Evolutionary conservation across 2,888 invertebrate species (phyloP).

Genomic region (Glyphotaelius pellucidus): DNA sequence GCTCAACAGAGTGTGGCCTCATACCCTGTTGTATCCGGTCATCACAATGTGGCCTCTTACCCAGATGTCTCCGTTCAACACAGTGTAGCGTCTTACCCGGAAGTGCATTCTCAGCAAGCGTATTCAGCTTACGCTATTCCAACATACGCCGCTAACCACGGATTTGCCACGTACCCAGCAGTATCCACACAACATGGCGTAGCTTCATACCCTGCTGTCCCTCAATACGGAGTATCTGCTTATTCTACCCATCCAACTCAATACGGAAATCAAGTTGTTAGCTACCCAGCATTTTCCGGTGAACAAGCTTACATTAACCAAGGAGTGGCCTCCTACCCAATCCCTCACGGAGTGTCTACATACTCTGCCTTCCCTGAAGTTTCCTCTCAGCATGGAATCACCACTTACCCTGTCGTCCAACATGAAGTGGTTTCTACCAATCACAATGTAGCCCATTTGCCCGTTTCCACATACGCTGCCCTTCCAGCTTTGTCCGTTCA

Average conservation of each 20-base stretch:
- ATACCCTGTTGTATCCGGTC: not conserved
- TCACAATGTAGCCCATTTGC: no score
- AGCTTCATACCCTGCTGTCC: slow-evolving; percentile 66
- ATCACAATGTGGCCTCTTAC: slow-evolving; percentile 61
- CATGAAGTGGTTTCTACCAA: not conserved
- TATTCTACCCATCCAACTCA: slow-evolving; percentile 62
- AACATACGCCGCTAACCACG: not conserved
- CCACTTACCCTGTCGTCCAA: not conserved
- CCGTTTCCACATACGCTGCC: not conserved
- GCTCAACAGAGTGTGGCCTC: not conserved
- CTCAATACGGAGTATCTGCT: slow-evolving; percentile 66
- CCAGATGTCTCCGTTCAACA: slow-evolving; percentile 66
- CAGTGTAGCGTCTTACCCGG: not conserved
- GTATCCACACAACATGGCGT: slow-evolving; percentile 30
- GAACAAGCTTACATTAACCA: not conserved
- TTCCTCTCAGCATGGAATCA: not conserved
- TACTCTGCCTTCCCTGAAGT: slow-evolving; percentile 68
- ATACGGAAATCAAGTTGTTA: slow-evolving; percentile 42
- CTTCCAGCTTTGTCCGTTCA: not conserved
- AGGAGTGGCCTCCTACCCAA: slow-evolving; percentile 67
- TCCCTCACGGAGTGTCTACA: slow-evolving; percentile 69
- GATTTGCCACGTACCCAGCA: slow-evolving; percentile 25
- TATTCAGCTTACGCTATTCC: not conserved
- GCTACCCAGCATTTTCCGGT: slow-evolving; percentile 68
- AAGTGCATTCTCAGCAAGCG: not conserved